phyloP scores from a whole-genome alignment of 2,888 invertebrate species.

The Magallana nippona region DNA sequence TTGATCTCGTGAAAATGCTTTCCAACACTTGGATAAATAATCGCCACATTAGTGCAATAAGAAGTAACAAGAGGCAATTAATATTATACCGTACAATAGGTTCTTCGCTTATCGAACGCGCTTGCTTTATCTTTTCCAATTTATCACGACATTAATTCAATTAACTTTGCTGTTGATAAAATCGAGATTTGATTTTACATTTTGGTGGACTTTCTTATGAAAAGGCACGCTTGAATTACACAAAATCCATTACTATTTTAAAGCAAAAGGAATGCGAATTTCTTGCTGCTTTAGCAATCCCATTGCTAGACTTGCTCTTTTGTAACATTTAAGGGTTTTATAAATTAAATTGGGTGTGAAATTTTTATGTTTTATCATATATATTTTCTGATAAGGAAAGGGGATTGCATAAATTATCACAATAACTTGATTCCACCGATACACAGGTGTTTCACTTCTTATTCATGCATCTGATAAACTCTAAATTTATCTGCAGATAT shows the following conservation, averaged over 20 bases:
- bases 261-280: not conserved
- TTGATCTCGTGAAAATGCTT: conserved; percentile 21
- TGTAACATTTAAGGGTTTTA: not conserved
- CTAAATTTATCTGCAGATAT: not conserved
- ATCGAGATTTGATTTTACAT: conserved; percentile 21
- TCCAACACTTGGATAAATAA: conserved; percentile 17
- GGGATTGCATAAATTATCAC: not conserved
- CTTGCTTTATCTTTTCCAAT: conserved; percentile 22
- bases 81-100: conserved; percentile 13
- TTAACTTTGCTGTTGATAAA: conserved; percentile 28
- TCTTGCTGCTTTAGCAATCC: not conserved
- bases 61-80: conserved; percentile 20
- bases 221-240: conserved; percentile 1
- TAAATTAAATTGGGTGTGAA: conserved; percentile 23
- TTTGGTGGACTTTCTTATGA: conserved; percentile 8
- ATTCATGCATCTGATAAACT: not conserved
- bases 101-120: not conserved
- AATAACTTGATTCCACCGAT: not conserved
- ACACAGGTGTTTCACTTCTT: not conserved
- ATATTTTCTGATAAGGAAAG: not conserved
- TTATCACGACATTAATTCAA: conserved; percentile 29
- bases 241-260: not conserved
- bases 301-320: not conserved
- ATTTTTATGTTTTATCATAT: conserved; percentile 10
- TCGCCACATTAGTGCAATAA: not conserved